phyloP scores from a whole-genome alignment of 1,140 invertebrate species.

The Eurosta solidaginis region DNA sequence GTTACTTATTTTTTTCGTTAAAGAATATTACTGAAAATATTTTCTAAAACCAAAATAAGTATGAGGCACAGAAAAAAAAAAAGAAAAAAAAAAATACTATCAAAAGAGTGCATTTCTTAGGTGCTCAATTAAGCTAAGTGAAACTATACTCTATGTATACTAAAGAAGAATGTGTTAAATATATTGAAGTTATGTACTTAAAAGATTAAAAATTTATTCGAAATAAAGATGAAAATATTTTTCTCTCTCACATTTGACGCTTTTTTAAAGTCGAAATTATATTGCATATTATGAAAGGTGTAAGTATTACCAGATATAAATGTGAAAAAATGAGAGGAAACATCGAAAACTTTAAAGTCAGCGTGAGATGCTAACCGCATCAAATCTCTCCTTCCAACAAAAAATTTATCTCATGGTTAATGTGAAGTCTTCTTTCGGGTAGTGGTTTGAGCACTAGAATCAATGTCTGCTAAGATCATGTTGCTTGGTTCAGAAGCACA shows the following conservation, averaged over 20 bases:
- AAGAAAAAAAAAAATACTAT: background rate
- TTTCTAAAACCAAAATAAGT: background rate
- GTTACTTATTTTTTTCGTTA: background rate
- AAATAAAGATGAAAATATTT: slow-evolving; percentile 13
- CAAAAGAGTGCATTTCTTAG: background rate
- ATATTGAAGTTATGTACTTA: slow-evolving; percentile 1
- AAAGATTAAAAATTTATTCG: background rate
- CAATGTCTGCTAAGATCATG: too few species aligned
- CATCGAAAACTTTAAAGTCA: too few species aligned
- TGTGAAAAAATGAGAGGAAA: too few species aligned
- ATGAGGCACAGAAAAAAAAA: background rate
- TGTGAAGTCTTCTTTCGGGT: too few species aligned
- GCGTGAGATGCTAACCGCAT: too few species aligned
- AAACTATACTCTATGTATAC: background rate
- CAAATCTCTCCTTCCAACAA: too few species aligned
- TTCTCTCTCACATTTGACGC: background rate
- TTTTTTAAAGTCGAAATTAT: background rate
- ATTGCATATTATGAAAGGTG: too few species aligned
- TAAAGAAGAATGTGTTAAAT: background rate
- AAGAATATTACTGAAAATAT: background rate
- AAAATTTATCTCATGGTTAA: too few species aligned
- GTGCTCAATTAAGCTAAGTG: background rate
- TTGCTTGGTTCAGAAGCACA: too few species aligned
- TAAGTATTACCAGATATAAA: too few species aligned
- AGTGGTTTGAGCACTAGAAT: too few species aligned